Conservation (phyloP, 1,140 invertebrate species). For the Nymphalis io region DNA sequence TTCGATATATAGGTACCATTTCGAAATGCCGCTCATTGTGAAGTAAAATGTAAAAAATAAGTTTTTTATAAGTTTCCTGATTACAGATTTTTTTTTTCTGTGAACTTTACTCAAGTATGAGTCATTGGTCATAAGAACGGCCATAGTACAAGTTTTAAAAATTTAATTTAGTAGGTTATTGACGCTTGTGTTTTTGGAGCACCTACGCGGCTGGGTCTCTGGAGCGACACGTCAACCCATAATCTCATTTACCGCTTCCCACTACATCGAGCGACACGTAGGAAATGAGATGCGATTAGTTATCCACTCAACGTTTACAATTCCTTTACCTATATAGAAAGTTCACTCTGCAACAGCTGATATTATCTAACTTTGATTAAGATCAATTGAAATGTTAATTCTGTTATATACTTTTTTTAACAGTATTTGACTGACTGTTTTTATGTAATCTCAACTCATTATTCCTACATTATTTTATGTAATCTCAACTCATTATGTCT, state of each 20-base stretch:
- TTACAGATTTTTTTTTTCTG: not conserved
- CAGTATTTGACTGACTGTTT: too few species aligned
- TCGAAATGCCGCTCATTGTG: slow-evolving; percentile 22
- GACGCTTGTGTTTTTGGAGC: slow-evolving; percentile 1
- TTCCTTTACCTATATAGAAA: slow-evolving; percentile 5
- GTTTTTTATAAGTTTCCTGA: not conserved
- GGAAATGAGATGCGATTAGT: slow-evolving; percentile 69
- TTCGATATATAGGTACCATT: slow-evolving; percentile 57
- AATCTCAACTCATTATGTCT: too few species aligned
- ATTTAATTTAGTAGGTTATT: not conserved
- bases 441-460: too few species aligned
- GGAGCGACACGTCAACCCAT: slow-evolving; percentile 53
- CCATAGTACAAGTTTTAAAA: not conserved
- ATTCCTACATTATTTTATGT: too few species aligned
- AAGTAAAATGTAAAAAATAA: slow-evolving; percentile 9
- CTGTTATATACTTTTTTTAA: slow-evolving; percentile 35
- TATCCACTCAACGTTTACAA: slow-evolving; percentile 31
- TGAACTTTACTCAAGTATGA: not conserved
- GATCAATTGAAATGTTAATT: slow-evolving; percentile 31
- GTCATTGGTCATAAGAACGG: too few species aligned
- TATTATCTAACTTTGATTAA: not conserved
- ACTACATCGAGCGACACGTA: slow-evolving; percentile 60
- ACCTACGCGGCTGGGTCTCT: slow-evolving; percentile 42
- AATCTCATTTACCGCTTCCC: slow-evolving; percentile 63
- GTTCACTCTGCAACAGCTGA: not conserved